These are phyloP conservation scores for Pseudomyrmex concolor DNA, from an alignment of 1,140 invertebrate species.

Conservation along the genomic window DNA sequence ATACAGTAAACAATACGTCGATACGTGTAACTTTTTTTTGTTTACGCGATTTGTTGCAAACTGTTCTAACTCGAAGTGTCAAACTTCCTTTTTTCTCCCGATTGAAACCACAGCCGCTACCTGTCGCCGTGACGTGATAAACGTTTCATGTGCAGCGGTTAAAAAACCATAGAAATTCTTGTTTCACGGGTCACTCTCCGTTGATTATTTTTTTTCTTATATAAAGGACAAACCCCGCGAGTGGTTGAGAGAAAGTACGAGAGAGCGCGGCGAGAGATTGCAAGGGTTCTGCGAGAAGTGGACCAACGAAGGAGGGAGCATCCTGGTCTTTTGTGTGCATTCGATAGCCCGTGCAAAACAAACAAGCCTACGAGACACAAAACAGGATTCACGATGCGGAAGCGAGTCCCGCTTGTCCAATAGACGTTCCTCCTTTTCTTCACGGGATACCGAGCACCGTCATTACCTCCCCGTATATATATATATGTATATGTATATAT, in stretches of 20 bases:
- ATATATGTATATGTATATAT: constrained; percentile 40
- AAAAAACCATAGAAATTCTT: constrained; percentile 36
- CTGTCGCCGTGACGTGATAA: constrained; percentile 1
- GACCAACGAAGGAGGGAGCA: constrained; percentile 24
- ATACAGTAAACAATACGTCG: too few relatives aligned
- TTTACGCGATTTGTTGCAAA: background rate
- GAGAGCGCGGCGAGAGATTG: constrained; percentile 31
- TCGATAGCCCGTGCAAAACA: constrained; percentile 78
- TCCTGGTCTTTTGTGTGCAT: constrained; percentile 72
- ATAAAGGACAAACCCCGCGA: background rate
- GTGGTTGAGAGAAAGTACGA: background rate
- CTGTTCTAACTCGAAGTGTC: background rate
- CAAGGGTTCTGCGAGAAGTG: constrained; percentile 36
- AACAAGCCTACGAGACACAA: constrained; percentile 77
- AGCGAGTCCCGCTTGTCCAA: constrained; percentile 62
- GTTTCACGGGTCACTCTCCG: constrained; percentile 13
- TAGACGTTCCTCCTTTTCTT: constrained; percentile 75
- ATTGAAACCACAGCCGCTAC: background rate
- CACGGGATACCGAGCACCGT: constrained; percentile 72
- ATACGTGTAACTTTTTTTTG: too few relatives aligned
- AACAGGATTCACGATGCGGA: constrained; percentile 70
- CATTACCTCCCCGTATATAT: constrained; percentile 71
- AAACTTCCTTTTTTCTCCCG: background rate
- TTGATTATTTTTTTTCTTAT: constrained; percentile 31
- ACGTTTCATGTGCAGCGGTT: constrained; percentile 12